Conservation (phyloP, 2,113 vertebrate genomes). For the Pteropus alecto region DNA sequence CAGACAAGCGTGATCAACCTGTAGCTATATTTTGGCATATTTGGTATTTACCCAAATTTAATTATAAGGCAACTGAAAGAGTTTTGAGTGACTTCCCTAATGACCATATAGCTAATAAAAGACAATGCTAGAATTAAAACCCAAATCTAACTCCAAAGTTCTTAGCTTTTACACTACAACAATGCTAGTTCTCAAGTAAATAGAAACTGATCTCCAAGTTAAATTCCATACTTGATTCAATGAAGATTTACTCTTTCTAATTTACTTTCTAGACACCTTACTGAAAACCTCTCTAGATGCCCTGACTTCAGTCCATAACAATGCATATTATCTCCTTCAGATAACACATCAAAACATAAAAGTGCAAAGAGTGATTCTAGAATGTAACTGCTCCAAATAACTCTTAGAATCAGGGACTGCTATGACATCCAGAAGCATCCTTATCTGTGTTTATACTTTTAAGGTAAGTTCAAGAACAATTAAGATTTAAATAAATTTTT, state of each 20-base stretch:
- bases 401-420: background rate
- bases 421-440: background rate
- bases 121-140: background rate
- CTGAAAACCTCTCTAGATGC: background rate
- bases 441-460: background rate
- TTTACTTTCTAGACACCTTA: background rate
- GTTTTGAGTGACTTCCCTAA: background rate
- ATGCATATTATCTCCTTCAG: background rate
- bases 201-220: background rate
- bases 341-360: background rate
- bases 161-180: background rate
- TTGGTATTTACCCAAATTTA: background rate
- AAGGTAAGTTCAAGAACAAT: background rate
- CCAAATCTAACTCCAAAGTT: background rate
- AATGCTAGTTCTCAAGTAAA: background rate
- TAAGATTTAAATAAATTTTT: background rate
- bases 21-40: background rate
- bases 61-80: background rate
- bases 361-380: background rate
- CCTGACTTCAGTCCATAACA: background rate
- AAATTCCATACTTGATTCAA: background rate
- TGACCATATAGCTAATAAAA: background rate
- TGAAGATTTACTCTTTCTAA: background rate
- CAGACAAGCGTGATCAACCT: background rate
- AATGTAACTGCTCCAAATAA: background rate